phyloP scores from a whole-genome alignment of 2,113 vertebrate species.

The Alaudala cheleensis region DNA sequence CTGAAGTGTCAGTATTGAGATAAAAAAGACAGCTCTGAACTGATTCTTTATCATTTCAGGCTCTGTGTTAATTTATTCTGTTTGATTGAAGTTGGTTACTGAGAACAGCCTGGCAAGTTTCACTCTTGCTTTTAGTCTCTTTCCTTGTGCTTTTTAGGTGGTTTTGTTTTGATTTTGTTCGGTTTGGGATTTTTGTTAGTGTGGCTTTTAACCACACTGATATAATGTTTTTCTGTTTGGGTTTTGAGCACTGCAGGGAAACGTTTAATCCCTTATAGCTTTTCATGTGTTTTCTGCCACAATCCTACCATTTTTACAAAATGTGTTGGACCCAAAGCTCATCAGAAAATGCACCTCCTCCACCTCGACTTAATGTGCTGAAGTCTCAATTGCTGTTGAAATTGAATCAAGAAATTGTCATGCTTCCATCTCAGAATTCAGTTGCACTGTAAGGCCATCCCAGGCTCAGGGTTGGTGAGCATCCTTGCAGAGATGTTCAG shows the following conservation, averaged over 20 bases:
- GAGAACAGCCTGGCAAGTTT: neutral
- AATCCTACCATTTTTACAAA: neutral
- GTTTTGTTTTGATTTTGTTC: neutral
- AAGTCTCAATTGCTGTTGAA: neutral
- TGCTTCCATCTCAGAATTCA: neutral
- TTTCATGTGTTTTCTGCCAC: neutral
- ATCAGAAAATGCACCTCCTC: neutral
- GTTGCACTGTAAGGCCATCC: neutral
- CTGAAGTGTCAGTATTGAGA: neutral
- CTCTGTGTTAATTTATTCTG: neutral
- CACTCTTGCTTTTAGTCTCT: slow-evolving; percentile 15
- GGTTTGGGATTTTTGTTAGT: neutral
- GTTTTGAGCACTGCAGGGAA: neutral
- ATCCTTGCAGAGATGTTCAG: neutral
- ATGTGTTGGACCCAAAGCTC: neutral
- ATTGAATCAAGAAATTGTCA: neutral
- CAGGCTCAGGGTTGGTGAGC: neutral
- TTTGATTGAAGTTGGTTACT: neutral
- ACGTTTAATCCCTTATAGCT: neutral
- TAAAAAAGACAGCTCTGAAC: neutral
- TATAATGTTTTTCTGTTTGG: neutral
- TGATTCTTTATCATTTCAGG: neutral
- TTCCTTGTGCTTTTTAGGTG: neutral
- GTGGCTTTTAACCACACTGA: neutral
- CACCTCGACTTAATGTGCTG: neutral